phyloP scores from a whole-genome alignment of 2,888 invertebrate species.

The Aphidius colemani region DNA sequence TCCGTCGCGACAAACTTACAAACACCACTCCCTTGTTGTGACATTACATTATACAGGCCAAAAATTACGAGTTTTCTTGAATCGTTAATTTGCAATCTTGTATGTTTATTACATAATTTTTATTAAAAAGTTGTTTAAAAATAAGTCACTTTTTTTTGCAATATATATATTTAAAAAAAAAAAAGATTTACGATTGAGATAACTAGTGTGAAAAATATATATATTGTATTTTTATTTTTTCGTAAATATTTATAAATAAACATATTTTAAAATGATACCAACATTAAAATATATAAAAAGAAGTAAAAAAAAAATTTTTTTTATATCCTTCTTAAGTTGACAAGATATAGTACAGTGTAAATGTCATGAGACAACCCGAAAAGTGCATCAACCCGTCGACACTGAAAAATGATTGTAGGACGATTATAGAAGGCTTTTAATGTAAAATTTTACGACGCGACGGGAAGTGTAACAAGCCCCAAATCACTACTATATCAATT shows the following conservation, averaged over 20 bases:
- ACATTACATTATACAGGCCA: constrained; percentile 58
- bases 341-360: constrained; percentile 15
- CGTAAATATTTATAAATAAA: no score
- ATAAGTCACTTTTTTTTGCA: neutral
- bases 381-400: constrained; percentile 45
- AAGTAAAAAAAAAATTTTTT: neutral
- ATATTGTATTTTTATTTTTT: neutral
- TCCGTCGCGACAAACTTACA: constrained; percentile 59
- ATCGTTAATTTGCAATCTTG: constrained; percentile 56
- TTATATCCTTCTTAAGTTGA: constrained; percentile 4
- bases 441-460: constrained; percentile 1
- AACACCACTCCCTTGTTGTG: constrained; percentile 58
- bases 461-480: constrained; percentile 7
- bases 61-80: constrained; percentile 56
- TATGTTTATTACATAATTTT: neutral
- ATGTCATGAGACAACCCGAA: constrained; percentile 30
- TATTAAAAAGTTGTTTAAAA: no score
- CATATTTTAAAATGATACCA: no score
- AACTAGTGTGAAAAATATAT: no score
- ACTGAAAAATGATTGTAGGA: constrained; percentile 39
- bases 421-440: constrained; percentile 21
- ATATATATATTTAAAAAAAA: neutral
- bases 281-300: no score
- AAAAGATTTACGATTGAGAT: neutral
- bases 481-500: constrained; percentile 11